phyloP scores from a whole-genome alignment of 1,140 invertebrate species.

The Drosophila tani region DNA sequence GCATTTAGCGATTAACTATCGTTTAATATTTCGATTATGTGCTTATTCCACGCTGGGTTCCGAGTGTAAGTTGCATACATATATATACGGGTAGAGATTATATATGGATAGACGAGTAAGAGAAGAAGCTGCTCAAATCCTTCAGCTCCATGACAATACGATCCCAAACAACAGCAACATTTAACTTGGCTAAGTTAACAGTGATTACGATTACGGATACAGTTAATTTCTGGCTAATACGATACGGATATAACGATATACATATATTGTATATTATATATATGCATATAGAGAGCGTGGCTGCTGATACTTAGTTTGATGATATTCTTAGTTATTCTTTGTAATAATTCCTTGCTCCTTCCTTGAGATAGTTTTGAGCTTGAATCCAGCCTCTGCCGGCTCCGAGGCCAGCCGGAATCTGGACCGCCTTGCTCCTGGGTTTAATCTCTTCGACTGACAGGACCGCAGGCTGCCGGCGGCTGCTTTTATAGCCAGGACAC shows the following conservation, averaged over 20 bases:
- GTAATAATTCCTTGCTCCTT: background rate
- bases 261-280: background rate
- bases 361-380: background rate
- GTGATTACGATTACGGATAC: constrained; percentile 32
- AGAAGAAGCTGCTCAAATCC: constrained; percentile 53
- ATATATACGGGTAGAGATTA: constrained; percentile 23
- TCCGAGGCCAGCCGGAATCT: constrained; percentile 33
- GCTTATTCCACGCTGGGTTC: constrained; percentile 7
- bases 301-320: constrained; percentile 23
- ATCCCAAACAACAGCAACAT: constrained; percentile 85
- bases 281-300: background rate
- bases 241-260: constrained; percentile 26
- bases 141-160: constrained; percentile 69
- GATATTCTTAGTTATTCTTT: constrained; percentile 25
- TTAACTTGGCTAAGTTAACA: constrained; percentile 62
- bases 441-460: constrained; percentile 34
- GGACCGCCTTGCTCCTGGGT: background rate
- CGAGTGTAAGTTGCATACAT: constrained; percentile 41
- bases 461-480: constrained; percentile 2
- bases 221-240: constrained; percentile 8
- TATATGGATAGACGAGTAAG: constrained; percentile 30
- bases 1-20: constrained; percentile 10
- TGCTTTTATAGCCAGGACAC: constrained; percentile 57
- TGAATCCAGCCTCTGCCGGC: background rate
- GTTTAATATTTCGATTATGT: constrained; percentile 9